Percentiles rank a stretch among this genome's conserved stretches.
Evolutionary conservation across 2,888 invertebrate genomes (phyloP).

Genomic region (Campoletis raptor): DNA sequence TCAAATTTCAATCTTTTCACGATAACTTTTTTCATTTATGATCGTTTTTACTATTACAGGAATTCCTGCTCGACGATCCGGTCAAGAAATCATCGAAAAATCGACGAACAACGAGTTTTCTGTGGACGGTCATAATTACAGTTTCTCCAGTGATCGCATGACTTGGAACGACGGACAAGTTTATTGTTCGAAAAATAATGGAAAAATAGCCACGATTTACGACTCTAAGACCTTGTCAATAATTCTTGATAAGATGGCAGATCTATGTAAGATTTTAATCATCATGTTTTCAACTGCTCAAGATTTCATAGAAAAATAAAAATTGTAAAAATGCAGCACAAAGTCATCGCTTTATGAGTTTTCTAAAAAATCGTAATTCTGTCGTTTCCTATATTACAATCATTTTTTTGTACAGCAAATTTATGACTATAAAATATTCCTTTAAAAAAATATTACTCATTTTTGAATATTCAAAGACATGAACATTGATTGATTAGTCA

Average conservation of each 20-base stretch:
- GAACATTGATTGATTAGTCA: not conserved
- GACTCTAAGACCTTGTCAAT: conserved; percentile 60
- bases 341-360: not conserved
- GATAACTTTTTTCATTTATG: not conserved
- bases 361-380: not conserved
- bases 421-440: not conserved
- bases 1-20: not conserved
- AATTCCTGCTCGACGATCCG: not conserved
- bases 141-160: conserved; percentile 64
- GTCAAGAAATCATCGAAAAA: not conserved
- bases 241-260: conserved; percentile 67
- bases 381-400: not conserved
- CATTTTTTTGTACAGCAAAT: not conserved
- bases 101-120: conserved; percentile 34
- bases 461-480: too few species aligned
- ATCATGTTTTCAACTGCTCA: not conserved
- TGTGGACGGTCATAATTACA: conserved; percentile 27
- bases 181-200: conserved; percentile 59
- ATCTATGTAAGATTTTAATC: conserved; percentile 58
- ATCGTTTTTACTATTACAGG: conserved; percentile 7
- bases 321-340: not conserved
- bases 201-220: conserved; percentile 62
- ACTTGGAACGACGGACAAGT: conserved; percentile 66
- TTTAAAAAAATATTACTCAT: too few species aligned
- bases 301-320: not conserved